A percentile compares a stretch with the other conserved stretches of the same genome.
phyloP scores from a whole-genome alignment of 2,888 invertebrate genomes.

The Malacosoma neustria region DNA sequence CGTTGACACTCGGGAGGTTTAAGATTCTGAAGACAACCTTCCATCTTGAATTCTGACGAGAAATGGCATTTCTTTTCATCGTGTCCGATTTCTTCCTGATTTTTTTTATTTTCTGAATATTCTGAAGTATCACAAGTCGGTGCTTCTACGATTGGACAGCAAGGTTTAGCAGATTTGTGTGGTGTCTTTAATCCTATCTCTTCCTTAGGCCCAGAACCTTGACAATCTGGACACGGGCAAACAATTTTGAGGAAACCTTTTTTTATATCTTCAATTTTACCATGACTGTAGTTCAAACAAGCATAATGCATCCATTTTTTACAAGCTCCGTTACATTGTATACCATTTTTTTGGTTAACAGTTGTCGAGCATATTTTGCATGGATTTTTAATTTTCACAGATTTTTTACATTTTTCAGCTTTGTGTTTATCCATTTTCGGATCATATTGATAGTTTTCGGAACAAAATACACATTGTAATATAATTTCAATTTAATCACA shows the following conservation, averaged over 20 bases:
- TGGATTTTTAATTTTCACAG: conserved; percentile 30
- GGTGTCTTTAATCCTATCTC: conserved; percentile 13
- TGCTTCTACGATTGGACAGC: conserved; percentile 10
- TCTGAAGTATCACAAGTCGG: conserved; percentile 15
- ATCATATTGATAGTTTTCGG: background rate
- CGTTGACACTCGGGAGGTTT: no score
- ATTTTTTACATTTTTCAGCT: conserved; percentile 12
- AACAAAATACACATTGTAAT: background rate
- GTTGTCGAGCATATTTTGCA: conserved; percentile 37
- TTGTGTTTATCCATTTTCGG: background rate
- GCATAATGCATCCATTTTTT: conserved; percentile 42
- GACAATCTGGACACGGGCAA: conserved; percentile 42
- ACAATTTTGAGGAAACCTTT: conserved; percentile 30
- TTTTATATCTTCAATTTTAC: conserved; percentile 39
- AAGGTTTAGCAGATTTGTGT: conserved; percentile 13
- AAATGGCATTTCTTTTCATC: no score
- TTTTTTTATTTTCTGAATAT: conserved; percentile 11
- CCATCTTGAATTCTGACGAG: no score
- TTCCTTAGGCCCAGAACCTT: conserved; percentile 13
- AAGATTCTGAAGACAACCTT: no score
- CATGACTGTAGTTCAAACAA: conserved; percentile 36
- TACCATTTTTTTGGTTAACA: conserved; percentile 31
- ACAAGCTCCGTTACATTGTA: conserved; percentile 46
- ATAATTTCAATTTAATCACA: no score
- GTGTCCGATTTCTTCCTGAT: no score